Evolutionary conservation across 2,888 invertebrate species (phyloP).

Genomic region (Cosmopolites sordidus): DNA sequence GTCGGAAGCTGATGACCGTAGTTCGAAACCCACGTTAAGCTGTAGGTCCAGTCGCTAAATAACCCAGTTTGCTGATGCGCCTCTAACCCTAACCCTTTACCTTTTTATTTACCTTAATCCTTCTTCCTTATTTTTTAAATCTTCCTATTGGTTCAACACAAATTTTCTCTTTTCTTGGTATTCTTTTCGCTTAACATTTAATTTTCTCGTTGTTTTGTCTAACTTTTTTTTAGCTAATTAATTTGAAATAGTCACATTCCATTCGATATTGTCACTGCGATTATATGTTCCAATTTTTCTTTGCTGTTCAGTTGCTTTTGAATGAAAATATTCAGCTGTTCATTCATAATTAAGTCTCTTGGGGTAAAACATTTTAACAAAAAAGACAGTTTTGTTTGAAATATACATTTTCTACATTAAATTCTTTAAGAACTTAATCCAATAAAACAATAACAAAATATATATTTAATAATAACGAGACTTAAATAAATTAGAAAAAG

Average conservation of each 20-base stretch:
- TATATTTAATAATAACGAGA: background rate
- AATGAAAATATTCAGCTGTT: slow-evolving; percentile 18
- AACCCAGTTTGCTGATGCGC: too few relatives aligned
- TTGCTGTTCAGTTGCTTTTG: slow-evolving; percentile 9
- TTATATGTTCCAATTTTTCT: slow-evolving; percentile 12
- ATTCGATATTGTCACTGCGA: slow-evolving; percentile 21
- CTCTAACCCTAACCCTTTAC: too few relatives aligned
- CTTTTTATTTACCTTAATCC: too few relatives aligned
- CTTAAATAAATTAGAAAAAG: too few relatives aligned
- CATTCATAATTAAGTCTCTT: slow-evolving; percentile 22
- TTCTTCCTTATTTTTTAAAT: slow-evolving; percentile 25
- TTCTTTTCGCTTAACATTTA: slow-evolving; percentile 16
- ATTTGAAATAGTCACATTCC: slow-evolving; percentile 22
- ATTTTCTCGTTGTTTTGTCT: slow-evolving; percentile 14
- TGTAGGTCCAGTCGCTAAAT: too few relatives aligned
- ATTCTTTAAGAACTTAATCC: background rate
- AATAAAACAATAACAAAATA: background rate
- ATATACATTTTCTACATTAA: background rate
- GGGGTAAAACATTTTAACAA: slow-evolving; percentile 20
- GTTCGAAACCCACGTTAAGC: too few relatives aligned
- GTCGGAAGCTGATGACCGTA: too few relatives aligned
- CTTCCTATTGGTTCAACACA: slow-evolving; percentile 27
- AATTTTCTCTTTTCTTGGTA: slow-evolving; percentile 17
- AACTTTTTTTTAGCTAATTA: slow-evolving; percentile 21
- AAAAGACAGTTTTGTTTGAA: slow-evolving; percentile 7